Base-by-base conservation (phyloP, 2,113 vertebrate genomes). In the Uropsilus gracilis region DNA sequence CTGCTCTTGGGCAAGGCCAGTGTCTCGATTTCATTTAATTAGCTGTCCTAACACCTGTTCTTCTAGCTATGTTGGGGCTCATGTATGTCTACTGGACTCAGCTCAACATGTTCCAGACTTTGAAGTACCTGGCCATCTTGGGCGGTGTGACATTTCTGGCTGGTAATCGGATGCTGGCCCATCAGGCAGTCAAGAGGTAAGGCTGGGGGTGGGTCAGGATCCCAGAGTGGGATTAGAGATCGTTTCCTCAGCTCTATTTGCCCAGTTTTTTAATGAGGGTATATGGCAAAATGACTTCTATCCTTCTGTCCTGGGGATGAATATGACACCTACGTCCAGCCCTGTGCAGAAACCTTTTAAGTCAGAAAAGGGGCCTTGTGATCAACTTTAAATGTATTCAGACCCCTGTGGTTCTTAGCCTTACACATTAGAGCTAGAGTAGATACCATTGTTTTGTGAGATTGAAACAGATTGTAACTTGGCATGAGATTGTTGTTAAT, bases 51-150 rank as follows among this genome's bases (percentile, higher is more conserved):
- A 87, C 2, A 30, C 53, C 76, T 90, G 69, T 94, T 71, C 82
- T 96, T 96, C 32, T 97, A 99, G 99, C 99, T 22, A 98, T 99
- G 99, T 97, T 99, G 97, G 99, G 99, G 57, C 99, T 99, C 88
- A 99, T 99, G 99, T 99, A 99, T 37, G 97, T 99, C 86, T 99
- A 99, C 98, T 99, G 99, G 99, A 99, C 99, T 96, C 99, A 99
- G 71, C 99, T 99, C 92, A 98, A 99, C 98, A 99, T 99, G 99
- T 99, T 99, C 98, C 99, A 99, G 98, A 99, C 99, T 22, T 98
- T 99, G 94, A 99, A 99, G 98, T 99, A 99, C 97, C 98, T 99
- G 98, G 99, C 99, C 80, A 98, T 99, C 97, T 98, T 99, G 57
- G 99, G 99, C 50, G 98, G 98, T 5, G 89, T 99, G 91, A 99